Evolutionary conservation across 1,140 invertebrate genomes (phyloP).

Genomic region (Lerema accius): DNA sequence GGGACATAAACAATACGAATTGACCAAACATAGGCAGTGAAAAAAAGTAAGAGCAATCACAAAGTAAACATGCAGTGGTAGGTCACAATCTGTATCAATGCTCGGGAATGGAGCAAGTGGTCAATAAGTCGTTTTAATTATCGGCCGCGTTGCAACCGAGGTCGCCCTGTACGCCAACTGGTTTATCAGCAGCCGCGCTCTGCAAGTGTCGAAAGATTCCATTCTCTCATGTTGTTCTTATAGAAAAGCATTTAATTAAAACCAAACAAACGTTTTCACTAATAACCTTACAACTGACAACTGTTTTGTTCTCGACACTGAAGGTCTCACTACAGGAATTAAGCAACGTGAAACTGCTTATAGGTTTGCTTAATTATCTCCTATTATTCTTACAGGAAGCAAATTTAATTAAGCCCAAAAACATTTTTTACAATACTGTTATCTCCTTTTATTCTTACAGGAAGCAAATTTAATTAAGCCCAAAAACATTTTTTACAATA

Average conservation of each 20-base stretch:
- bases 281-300: background rate
- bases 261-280: background rate
- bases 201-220: constrained; percentile 52
- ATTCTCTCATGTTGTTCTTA: constrained; percentile 25
- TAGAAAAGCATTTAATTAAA: constrained; percentile 4
- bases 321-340: too few species aligned
- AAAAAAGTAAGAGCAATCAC: background rate
- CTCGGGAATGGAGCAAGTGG: constrained; percentile 69
- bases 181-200: constrained; percentile 65
- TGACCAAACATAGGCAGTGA: too few species aligned
- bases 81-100: constrained; percentile 68
- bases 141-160: constrained; percentile 65
- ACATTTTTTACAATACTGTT: too few species aligned
- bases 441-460: too few species aligned
- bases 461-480: too few species aligned
- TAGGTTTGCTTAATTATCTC: too few species aligned
- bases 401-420: too few species aligned
- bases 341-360: too few species aligned
- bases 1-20: too few species aligned
- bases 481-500: too few species aligned
- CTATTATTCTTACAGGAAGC: too few species aligned
- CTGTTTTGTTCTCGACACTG: background rate
- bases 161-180: constrained; percentile 72
- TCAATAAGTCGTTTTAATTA: constrained; percentile 75
- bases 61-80: constrained; percentile 37